Evolutionary conservation across 2,797 vertebrate genomes (phyloP), one percentile per base, ranked within the genome.

Genomic region (Malacoraja senta): DNA sequence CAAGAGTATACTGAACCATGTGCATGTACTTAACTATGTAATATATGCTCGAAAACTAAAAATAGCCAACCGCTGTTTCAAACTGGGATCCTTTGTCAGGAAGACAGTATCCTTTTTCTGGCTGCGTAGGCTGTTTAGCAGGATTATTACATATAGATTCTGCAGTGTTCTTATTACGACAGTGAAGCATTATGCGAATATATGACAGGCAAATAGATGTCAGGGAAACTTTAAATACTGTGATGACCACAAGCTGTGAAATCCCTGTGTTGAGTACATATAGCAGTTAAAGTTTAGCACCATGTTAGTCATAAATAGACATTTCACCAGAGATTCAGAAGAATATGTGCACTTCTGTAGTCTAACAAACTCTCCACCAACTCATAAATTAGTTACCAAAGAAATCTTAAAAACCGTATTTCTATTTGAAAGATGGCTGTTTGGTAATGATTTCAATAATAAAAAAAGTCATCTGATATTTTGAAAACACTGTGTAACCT

Each of bases 11-110:
- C 71, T 92, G 90, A 24, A 92, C 71, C 90, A 92, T 92, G 90
- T 92, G 90, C 90, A 92, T 92, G 90, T 53, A 92, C 90, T 92
- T 92, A 92, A 74, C 90, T 76, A 92, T 92, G 90, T 92, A 92
- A 92, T 92, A 92, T 71, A 92, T 92, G 71, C 90, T 74, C 74
- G 72, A 21, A 92, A 92, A 44, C 90, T 92, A 92, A 92, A 91
- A 92, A 92, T 92, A 92, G 72, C 26, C n/a, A n/a, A 76, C 90
- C 76, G 90, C 90, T 92, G 71, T 92, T 92, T 92, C 71, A 92
- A 71, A 76, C 90, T 92, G 38, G 38, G 90, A 74, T 76, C 90
- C 90, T 92, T 92, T 92, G 90, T 92, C 71, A 76, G 71, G 71
- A 92, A 92, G 90, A 92, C 71, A 74, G 90, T 72, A 76, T 58